Evolutionary conservation across 2,113 vertebrate species (phyloP).

Genomic region (Trematocara variabile): DNA sequence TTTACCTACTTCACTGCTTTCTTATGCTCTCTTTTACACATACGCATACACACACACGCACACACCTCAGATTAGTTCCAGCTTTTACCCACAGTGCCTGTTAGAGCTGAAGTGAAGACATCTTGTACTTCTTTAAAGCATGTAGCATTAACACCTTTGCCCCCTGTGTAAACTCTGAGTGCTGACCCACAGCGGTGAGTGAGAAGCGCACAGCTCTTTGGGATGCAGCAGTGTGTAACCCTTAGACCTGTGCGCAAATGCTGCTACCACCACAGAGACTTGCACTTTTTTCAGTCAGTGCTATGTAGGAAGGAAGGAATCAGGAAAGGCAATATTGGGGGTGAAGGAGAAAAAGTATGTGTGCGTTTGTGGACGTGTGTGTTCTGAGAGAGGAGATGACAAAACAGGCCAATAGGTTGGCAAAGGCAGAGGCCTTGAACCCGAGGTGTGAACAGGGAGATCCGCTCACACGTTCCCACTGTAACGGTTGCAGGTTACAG

Average conservation of each 20-base stretch:
- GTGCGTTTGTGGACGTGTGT: background rate
- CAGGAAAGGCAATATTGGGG: conserved; percentile 23
- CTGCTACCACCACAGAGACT: background rate
- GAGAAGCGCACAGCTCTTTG: conserved; percentile 12
- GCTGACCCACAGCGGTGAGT: conserved; percentile 60
- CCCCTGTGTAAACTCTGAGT: conserved; percentile 69
- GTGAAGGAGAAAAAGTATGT: conserved; percentile 16
- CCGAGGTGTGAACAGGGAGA: conserved; percentile 47
- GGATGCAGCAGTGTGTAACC: background rate
- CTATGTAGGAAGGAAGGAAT: conserved; percentile 35
- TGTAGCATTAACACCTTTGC: conserved; percentile 74
- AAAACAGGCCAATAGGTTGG: conserved; percentile 14
- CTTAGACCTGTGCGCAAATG: background rate
- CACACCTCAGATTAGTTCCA: conserved; percentile 68
- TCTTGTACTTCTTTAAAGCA: conserved; percentile 73
- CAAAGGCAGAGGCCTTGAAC: conserved; percentile 43
- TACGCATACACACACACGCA: background rate
- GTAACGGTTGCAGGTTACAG: background rate
- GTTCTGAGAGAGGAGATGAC: background rate
- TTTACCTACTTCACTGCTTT: background rate
- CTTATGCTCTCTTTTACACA: background rate
- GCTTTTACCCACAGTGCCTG: conserved; percentile 67
- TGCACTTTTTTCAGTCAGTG: conserved; percentile 8
- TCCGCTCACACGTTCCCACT: conserved; percentile 15
- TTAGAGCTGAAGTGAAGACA: conserved; percentile 72